phyloP scores from a whole-genome alignment of 2,113 vertebrate genomes.

The Phalacrocorax aristotelis region DNA sequence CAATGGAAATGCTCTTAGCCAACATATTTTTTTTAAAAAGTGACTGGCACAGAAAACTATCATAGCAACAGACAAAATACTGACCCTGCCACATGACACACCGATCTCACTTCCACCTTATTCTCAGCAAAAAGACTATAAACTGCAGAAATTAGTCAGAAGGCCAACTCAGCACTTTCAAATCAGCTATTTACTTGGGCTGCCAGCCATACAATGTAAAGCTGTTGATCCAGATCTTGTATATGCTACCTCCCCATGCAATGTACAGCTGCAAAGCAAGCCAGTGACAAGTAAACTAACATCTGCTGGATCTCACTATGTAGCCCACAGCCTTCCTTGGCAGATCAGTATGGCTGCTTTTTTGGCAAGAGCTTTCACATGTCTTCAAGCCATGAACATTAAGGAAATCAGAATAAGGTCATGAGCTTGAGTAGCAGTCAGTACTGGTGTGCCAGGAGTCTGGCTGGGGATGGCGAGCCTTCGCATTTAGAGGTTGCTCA shows the following conservation, averaged over 20 bases:
- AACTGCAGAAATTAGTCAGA: background rate
- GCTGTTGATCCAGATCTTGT: background rate
- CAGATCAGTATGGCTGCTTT: background rate
- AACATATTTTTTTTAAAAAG: background rate
- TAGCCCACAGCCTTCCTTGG: background rate
- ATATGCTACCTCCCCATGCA: background rate
- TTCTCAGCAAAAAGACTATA: background rate
- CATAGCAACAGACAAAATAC: background rate
- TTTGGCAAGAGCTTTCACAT: background rate
- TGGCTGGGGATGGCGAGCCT: background rate
- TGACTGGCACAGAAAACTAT: background rate
- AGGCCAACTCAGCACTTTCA: background rate
- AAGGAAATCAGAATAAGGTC: background rate
- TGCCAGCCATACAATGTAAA: background rate
- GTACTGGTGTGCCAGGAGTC: background rate
- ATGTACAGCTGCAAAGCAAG: background rate
- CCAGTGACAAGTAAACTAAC: background rate
- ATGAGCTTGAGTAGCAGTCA: background rate
- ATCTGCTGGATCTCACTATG: background rate
- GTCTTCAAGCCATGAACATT: background rate
- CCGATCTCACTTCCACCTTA: background rate
- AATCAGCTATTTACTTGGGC: background rate
- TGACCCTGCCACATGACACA: background rate
- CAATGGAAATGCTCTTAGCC: background rate
- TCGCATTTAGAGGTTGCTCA: background rate